Conservation (phyloP, 2,888 invertebrate species). For the Lochmaea crataegi region DNA sequence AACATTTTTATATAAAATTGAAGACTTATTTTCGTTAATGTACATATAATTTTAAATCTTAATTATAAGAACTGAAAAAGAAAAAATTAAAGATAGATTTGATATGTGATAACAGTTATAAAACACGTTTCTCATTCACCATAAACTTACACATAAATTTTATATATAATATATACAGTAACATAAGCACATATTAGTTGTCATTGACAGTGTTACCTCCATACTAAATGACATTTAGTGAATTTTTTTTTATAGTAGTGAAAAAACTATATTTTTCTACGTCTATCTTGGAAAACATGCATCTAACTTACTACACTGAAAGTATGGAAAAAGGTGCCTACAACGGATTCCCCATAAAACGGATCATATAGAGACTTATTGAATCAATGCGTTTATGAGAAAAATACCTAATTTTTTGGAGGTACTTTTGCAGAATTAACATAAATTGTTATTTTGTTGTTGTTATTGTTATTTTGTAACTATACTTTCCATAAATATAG, state of each 20-base stretch:
- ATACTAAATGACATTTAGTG: slow-evolving; percentile 5
- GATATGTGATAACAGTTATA: slow-evolving; percentile 52
- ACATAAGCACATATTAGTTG: slow-evolving; percentile 31
- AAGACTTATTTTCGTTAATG: slow-evolving; percentile 6
- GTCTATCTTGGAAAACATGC: not conserved
- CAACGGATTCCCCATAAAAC: no score
- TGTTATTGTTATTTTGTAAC: no score
- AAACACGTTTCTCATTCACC: slow-evolving; percentile 62
- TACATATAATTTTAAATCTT: slow-evolving; percentile 2
- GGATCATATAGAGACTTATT: no score
- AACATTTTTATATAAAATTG: slow-evolving; percentile 14
- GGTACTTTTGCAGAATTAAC: no score
- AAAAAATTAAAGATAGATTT: slow-evolving; percentile 32
- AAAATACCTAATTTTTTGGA: no score
- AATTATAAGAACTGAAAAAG: slow-evolving; percentile 15
- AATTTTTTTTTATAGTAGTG: not conserved
- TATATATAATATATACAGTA: slow-evolving; percentile 38
- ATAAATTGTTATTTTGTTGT: no score
- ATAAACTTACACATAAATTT: slow-evolving; percentile 51
- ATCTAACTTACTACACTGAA: not conserved
- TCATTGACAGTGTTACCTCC: slow-evolving; percentile 7
- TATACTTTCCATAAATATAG: no score
- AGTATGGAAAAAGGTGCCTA: no score
- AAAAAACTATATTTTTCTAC: not conserved
- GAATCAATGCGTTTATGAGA: no score